phyloP scores from a whole-genome alignment of 2,797 vertebrate genomes.

The Gymnocypris eckloni region DNA sequence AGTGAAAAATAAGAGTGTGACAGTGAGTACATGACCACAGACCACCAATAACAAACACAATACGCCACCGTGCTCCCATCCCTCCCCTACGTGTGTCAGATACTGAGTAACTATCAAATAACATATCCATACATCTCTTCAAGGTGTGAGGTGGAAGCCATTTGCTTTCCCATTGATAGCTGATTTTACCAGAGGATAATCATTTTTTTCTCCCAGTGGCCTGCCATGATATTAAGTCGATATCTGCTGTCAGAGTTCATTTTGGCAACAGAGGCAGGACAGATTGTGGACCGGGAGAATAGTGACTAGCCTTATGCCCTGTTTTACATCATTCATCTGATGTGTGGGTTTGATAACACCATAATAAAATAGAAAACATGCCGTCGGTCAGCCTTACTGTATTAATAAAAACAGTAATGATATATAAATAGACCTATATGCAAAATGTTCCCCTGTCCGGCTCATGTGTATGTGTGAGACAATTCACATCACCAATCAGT shows the following conservation, averaged over 20 bases:
- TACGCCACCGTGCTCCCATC: slow-evolving; percentile 34
- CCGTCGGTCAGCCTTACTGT: neutral
- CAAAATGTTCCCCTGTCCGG: neutral
- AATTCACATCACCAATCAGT: slow-evolving; percentile 90
- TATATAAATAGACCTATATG: neutral
- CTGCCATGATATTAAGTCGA: slow-evolving; percentile 88
- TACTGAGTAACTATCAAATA: slow-evolving; percentile 75
- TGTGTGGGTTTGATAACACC: neutral
- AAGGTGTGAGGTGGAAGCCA: slow-evolving; percentile 79
- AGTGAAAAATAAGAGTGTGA: slow-evolving; percentile 62
- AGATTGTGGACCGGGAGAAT: slow-evolving; percentile 46
- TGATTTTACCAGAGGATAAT: slow-evolving; percentile 96
- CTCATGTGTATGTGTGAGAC: slow-evolving; percentile 76
- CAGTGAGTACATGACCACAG: slow-evolving; percentile 66
- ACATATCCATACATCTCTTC: slow-evolving; percentile 90
- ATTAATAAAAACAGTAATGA: neutral
- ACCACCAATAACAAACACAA: slow-evolving; percentile 55
- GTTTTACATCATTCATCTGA: neutral
- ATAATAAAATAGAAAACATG: slow-evolving; percentile 1
- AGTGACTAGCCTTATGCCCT: neutral
- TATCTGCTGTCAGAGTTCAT: slow-evolving; percentile 82
- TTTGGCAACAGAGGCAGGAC: slow-evolving; percentile 71
- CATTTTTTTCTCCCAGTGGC: slow-evolving; percentile 80
- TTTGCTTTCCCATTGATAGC: slow-evolving; percentile 95
- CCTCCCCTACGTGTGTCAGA: slow-evolving; percentile 78